phyloP scores from a whole-genome alignment of 2,797 vertebrate species.

The Microhierax caerulescens region DNA sequence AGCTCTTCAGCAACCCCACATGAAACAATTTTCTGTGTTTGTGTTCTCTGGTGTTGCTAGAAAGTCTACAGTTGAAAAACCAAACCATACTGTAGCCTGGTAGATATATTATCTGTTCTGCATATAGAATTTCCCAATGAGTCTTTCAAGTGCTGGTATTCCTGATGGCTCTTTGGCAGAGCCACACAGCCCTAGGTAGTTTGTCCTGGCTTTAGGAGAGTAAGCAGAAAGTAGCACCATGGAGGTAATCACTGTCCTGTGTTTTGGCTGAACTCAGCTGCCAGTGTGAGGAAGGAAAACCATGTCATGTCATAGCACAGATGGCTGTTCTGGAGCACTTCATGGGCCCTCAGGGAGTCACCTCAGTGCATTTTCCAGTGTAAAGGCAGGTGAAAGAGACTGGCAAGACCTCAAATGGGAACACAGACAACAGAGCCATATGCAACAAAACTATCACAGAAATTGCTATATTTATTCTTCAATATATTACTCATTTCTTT shows the following conservation, averaged over 20 bases:
- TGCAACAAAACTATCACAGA: not conserved
- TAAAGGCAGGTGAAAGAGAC: not conserved
- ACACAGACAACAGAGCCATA: not conserved
- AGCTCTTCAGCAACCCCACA: not conserved
- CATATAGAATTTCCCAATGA: not conserved
- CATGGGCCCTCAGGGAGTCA: not conserved
- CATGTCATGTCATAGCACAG: not conserved
- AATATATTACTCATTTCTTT: not conserved
- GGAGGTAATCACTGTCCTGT: not conserved
- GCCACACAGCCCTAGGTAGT: not conserved
- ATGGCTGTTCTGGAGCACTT: not conserved
- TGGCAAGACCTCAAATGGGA: not conserved
- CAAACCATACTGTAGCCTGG: not conserved
- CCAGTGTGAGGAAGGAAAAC: not conserved
- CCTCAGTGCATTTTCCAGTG: not conserved
- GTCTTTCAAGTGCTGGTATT: not conserved
- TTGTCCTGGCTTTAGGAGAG: not conserved
- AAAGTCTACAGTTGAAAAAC: not conserved
- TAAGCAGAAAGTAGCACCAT: not conserved
- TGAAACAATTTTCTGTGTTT: not conserved
- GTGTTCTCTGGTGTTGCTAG: not conserved
- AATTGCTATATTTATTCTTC: not conserved
- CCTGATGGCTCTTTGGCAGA: not conserved
- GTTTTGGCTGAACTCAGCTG: not conserved
- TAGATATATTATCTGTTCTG: not conserved